Evolutionary conservation across 2,797 vertebrate species (phyloP), one percentile per base, ranked within the genome.

Genomic region (Choloepus didactylus): DNA sequence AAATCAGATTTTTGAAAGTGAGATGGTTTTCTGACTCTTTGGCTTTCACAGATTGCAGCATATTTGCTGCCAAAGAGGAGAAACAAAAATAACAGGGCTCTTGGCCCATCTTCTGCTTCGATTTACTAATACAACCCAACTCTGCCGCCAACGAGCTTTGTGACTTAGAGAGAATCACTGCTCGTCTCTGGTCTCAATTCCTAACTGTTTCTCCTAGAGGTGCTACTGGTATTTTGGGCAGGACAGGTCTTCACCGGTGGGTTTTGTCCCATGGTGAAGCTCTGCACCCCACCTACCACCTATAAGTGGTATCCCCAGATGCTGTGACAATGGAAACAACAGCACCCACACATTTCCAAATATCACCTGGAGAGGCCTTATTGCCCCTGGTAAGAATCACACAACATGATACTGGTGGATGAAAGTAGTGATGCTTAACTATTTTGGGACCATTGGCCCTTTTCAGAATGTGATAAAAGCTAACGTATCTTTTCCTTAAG

Each of bases 381-480:
- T 21, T 38, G 38, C 6, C 62, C 46, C 67, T 21, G 5, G 23
- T 81, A 87, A 38, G 44, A 77, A 38, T 79, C 70, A 41, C 5
- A 16, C 21, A 35, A 49, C 38, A 35, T 2, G 16, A 72, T 46
- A 10, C 35, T 51, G 12, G 49, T 80, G 9, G 46, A 54, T 11
- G 44, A 38, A 51, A 79, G 54, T 29, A 46, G 66, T 59, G 75
- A 41, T 67, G 72, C 41, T 56, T n/a, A 81, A 41, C 38, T 66
- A 9, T 54, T 73, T 91, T 54, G 19, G 27, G 77, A 77, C 84
- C 11, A 6, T 1, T 46, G 44, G 35, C 31, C 16, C 29, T 44
- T 87, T 93, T n/a, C 18, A 81, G 35, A 89, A 83, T 84, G 19
- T 80, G 83, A 86, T 56, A 72, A 64, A 72, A 92, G 59, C 27